These are phyloP conservation scores for Nomia melanderi DNA, from an alignment of 1,140 invertebrate genomes.

Conservation along the genomic window DNA sequence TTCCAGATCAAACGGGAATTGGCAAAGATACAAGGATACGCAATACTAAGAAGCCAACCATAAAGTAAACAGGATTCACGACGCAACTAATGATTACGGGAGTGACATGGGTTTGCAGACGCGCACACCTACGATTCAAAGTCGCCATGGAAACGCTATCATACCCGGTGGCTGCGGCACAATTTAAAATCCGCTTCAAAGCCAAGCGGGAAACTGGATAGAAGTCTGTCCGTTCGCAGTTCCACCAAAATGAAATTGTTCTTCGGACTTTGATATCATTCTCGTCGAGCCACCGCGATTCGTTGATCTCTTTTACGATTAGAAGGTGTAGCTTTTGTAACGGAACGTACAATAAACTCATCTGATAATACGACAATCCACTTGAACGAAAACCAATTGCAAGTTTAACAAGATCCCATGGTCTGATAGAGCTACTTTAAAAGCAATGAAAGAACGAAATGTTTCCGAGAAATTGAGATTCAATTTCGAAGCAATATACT, in stretches of 20 bases:
- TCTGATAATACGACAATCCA: neutral
- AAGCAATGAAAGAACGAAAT: too few relatives aligned
- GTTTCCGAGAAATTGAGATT: too few relatives aligned
- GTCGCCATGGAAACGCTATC: conserved; percentile 36
- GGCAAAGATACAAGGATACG: neutral
- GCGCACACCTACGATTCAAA: conserved; percentile 16
- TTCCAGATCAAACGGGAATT: neutral
- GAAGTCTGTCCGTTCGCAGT: neutral
- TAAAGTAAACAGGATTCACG: neutral
- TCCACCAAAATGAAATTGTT: neutral
- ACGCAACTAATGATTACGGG: conserved; percentile 20
- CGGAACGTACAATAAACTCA: neutral
- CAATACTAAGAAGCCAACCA: neutral
- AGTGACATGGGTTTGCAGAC: conserved; percentile 17
- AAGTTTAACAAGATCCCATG: neutral
- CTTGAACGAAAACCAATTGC: neutral
- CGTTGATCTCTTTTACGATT: neutral
- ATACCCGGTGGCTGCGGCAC: neutral
- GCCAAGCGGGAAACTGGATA: neutral
- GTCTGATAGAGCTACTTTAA: too few relatives aligned
- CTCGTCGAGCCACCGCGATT: neutral
- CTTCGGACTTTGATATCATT: neutral
- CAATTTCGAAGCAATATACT: too few relatives aligned
- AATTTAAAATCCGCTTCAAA: conserved; percentile 23
- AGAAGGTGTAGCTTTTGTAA: too few relatives aligned